Evolutionary conservation across 1,140 invertebrate species (phyloP), one percentile per base, ranked within the genome.

Genomic region (Rhizoglyphus robini): DNA sequence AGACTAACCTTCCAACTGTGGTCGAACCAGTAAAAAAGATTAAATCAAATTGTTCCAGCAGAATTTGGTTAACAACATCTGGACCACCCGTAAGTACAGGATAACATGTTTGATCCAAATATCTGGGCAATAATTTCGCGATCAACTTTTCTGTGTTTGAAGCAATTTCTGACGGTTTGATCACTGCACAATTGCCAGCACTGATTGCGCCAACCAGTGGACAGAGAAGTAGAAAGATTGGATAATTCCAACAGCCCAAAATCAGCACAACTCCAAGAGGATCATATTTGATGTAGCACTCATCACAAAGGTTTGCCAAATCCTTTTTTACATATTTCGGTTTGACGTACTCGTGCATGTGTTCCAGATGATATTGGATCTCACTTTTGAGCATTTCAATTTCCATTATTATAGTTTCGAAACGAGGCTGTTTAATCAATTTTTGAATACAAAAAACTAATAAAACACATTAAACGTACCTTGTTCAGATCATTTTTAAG

Each of bases 401-500:
- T 72, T 80, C 79, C 59, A 73, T 72, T 25, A 79, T 47, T 2
- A 72, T 31, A 4, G 71, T 62, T 71, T 80, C 79, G 31, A 74
- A 68, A n/a, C 70, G 69, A 20, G 73, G 69, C 69, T 63, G 48
- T 4, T 2, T 13, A 27, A 32, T 67, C 20, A 5, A 57, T 65
- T 46, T n/a, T n/a, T 59, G 63, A 65, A 31, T 48, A n/a, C 13
- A 51, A 58, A 31, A 15, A 63, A 49, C 20, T 29, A n/a, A 65
- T 27, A 20, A 30, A 31, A 5, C n/a, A 13, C 27, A 62, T 3
- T 11, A 64, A 57, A 29, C 63, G 70, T 69, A 78, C 78, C 71
- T 89, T 88, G 67, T 83, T 77, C 68, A 96, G 80, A 76, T 96
- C 93, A 62, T 84, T 79, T 32, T 81, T 78, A 18, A 96, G 74